Conservation (phyloP, 2,888 invertebrate species). For the Stegophylla sp. region DNA sequence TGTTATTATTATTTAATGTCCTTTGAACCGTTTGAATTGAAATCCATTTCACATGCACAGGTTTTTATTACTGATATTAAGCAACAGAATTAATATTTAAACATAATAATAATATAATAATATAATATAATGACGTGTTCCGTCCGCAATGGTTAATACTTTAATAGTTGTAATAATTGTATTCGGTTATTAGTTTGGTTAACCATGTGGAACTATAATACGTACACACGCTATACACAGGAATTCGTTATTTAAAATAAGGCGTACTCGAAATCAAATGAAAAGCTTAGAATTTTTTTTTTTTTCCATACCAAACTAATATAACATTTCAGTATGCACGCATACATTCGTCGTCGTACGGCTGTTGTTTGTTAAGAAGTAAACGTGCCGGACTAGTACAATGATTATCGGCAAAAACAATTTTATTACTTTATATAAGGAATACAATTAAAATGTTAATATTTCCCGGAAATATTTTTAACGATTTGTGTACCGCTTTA, state of each 20-base stretch:
- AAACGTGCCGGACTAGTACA: not conserved
- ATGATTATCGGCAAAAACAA: conserved; percentile 20
- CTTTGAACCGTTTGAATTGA: conserved; percentile 27
- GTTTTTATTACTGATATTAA: not conserved
- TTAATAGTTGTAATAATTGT: too few species aligned
- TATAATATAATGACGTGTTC: not conserved
- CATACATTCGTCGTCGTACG: not conserved
- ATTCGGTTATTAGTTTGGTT: not conserved
- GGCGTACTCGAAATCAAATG: not conserved
- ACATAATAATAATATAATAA: not conserved
- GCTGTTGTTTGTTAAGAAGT: not conserved
- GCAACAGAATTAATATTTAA: not conserved
- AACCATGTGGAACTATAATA: conserved; percentile 14
- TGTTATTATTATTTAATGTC: not conserved
- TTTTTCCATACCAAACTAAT: not conserved
- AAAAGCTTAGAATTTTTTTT: not conserved
- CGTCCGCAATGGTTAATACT: not conserved
- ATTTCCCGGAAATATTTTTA: conserved; percentile 36
- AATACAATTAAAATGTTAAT: conserved; percentile 3
- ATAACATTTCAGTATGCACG: not conserved
- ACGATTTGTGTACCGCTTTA: conserved; percentile 1
- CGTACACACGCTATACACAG: not conserved
- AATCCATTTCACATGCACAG: not conserved
- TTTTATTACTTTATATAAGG: not conserved
- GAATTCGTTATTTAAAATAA: not conserved